Evolutionary conservation across 1,140 invertebrate species (phyloP), one percentile per base, ranked within the genome.

Genomic region (Papilio xuthus): DNA sequence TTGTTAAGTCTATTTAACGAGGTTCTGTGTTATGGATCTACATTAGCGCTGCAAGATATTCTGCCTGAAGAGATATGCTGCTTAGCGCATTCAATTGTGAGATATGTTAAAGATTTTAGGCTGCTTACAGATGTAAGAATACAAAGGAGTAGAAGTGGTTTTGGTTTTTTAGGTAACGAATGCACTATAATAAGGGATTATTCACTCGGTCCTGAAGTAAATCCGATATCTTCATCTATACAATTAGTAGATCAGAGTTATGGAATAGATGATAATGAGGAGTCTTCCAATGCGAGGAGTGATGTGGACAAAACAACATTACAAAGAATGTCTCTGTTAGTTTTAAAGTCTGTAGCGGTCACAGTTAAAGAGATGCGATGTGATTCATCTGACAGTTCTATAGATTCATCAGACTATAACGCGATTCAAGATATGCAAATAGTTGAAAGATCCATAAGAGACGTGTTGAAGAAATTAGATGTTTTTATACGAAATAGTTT

Each of bases 391-490:
- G 97, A 97, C 83, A 97, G 96, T 15, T 97, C 97, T 1, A 95
- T 97, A 41, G 96, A 97, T 80, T 97, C 97, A 0, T 97, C 97
- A 47, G 96, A 97, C 67, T 97, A 97, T 82, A 97, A 97, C 90
- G 96, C 96, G n/a, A 97, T 97, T 90, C 97, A 97, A 80, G 98
- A 98, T 84, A 98, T 98, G 96, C 96, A 97, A 81, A 96, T 98
- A 13, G 98, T 98, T 47, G 97, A 98, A 86, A 94, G 97, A 74
- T 97, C 97, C 56, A 97, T 98, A 76, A 94, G 96, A 72, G 97
- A 98, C 93, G 97, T 97, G 0, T 88, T 98, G 9, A 95, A 96
- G 80, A 97, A 97, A 87, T 90, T 98, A 32, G 97, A 98, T 90
- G 94, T 95, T 47, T 98, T 97, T 88, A 96, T 98, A 3, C 97